Percentiles rank a stretch among this genome's conserved stretches.
Evolutionary conservation across 2,888 invertebrate genomes (phyloP).

Genomic region (Epinotia bilunana): DNA sequence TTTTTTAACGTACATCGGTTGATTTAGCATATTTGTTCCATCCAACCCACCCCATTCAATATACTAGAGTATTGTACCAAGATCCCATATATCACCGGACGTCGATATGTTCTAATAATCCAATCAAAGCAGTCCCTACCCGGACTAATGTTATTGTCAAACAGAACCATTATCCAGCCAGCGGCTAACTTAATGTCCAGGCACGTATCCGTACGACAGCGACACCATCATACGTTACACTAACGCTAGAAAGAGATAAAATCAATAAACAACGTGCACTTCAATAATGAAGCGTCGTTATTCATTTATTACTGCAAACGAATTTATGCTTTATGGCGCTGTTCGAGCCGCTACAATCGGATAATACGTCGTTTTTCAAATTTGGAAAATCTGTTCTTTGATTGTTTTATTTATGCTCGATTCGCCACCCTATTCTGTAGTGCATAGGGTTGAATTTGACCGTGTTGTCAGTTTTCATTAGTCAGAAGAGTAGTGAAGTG

Average conservation of each 20-base stretch:
- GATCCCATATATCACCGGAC: conserved; percentile 66
- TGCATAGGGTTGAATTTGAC: conserved; percentile 41
- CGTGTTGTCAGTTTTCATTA: conserved; percentile 58
- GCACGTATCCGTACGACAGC: conserved; percentile 65
- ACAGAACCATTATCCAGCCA: conserved; percentile 73
- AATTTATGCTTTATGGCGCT: conserved; percentile 40
- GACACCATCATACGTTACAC: conserved; percentile 51
- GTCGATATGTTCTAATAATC: conserved; percentile 80
- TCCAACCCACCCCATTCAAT: conserved; percentile 12
- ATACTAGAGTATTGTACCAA: conserved; percentile 47
- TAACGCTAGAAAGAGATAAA: conserved; percentile 55
- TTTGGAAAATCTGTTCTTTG: conserved; percentile 48
- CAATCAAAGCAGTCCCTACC: conserved; percentile 76
- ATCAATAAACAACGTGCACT: conserved; percentile 64
- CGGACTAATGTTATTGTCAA: conserved; percentile 81
- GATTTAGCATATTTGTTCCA: neutral
- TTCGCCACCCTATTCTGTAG: neutral
- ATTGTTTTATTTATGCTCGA: conserved; percentile 21
- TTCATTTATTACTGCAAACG: conserved; percentile 33
- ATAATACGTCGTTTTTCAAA: conserved; percentile 50
- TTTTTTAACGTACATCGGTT: neutral
- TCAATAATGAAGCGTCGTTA: conserved; percentile 44
- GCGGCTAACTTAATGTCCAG: conserved; percentile 76
- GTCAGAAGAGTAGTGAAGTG: conserved; percentile 61
- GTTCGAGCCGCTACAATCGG: conserved; percentile 31